Evolutionary conservation across 2,113 vertebrate species (phyloP).

Genomic region (Macrotis lagotis): DNA sequence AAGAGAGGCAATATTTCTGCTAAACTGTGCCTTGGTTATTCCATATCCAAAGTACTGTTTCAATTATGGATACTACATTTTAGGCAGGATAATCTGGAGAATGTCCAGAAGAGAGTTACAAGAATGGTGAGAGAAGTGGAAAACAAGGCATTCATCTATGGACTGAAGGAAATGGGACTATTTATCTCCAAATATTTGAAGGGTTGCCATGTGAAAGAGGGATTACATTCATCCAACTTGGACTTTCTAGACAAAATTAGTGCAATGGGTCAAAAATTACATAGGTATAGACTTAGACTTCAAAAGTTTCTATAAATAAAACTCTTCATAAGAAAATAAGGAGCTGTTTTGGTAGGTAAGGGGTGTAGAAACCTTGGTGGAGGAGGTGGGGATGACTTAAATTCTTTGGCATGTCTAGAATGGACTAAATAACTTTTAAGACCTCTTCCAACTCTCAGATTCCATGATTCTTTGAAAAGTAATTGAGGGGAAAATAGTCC

Average conservation of each 20-base stretch:
- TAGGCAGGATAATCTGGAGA: background rate
- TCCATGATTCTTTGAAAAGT: background rate
- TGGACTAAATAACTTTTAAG: background rate
- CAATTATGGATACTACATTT: background rate
- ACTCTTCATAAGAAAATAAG: background rate
- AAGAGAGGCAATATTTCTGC: background rate
- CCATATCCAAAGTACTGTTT: background rate
- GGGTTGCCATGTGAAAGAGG: background rate
- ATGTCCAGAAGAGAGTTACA: background rate
- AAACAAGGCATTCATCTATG: background rate
- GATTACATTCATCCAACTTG: background rate
- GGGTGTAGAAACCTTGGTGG: background rate
- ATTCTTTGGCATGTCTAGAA: background rate
- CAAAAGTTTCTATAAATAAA: background rate
- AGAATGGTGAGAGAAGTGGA: background rate
- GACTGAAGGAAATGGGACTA: background rate
- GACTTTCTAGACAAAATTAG: background rate
- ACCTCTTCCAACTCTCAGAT: background rate
- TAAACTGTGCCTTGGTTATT: background rate
- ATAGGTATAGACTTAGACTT: background rate
- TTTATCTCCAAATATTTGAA: background rate
- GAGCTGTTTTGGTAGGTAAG: background rate
- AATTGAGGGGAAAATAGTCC: background rate
- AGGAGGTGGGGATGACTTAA: background rate
- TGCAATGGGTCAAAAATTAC: background rate